These are phyloP conservation scores for Sula dactylatra DNA, from an alignment of 2,113 vertebrate genomes.

Conservation along the genomic window DNA sequence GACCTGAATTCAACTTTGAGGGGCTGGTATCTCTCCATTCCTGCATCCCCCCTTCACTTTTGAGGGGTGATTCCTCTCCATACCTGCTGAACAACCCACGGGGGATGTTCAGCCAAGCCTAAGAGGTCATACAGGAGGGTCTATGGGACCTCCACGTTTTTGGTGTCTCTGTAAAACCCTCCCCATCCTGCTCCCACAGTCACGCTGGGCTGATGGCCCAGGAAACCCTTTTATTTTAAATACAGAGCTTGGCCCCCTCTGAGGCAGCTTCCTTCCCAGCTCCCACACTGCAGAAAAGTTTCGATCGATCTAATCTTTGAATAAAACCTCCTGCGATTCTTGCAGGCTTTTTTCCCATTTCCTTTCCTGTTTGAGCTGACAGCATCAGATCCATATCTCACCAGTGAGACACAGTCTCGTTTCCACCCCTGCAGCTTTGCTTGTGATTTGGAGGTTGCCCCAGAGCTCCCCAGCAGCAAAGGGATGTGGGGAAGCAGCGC, in stretches of 20 bases:
- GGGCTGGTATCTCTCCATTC: background rate
- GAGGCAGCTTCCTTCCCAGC: background rate
- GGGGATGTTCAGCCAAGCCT: background rate
- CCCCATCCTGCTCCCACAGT: accelerated
- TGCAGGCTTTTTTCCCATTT: background rate
- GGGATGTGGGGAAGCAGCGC: background rate
- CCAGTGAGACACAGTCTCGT: background rate
- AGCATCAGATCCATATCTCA: background rate
- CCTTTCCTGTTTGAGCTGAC: background rate
- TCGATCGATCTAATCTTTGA: background rate
- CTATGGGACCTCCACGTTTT: accelerated
- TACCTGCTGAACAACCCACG: accelerated
- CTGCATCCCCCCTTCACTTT: accelerated
- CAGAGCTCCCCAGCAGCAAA: background rate
- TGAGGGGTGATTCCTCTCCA: background rate
- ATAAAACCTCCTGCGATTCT: background rate
- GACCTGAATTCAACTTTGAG: slow-evolving; percentile 42
- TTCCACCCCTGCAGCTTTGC: background rate
- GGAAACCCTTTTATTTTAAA: background rate
- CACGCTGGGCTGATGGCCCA: background rate
- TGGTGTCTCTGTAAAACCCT: background rate
- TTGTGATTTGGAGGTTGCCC: background rate
- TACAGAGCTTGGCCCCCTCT: background rate
- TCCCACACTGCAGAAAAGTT: background rate
- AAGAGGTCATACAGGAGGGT: accelerated